Base-by-base conservation (phyloP, 1,140 invertebrate species). In the Ylistrum balloti region DNA sequence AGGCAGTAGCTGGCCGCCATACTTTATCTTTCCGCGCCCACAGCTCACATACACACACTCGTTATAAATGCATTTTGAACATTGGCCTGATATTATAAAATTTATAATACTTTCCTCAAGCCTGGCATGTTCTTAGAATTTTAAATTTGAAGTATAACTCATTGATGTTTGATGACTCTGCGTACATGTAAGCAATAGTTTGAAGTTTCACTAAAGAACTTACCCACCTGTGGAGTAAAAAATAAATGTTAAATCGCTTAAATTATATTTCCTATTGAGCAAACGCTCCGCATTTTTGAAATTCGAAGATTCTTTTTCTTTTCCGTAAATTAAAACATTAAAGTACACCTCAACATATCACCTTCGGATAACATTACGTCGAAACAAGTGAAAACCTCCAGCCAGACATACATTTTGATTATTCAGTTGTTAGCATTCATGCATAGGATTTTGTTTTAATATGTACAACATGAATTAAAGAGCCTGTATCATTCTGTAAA, bases 1-100 rank as follows among this genome's bases (percentile, higher is more conserved):
- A 74, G 56, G 56, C 56, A n/a, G 56, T 28, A 28, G 5, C 56
- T 9, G 5, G 17, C 56, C n/a, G 22, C 56, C 56, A 74, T 74
- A 11, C n/a, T n/a, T 56, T 56, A 74, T 74, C 56, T 74, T 28
- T n/a, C 56, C n/a, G n/a, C 56, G 56, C 56, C 13, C 56, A 74
- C 20, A 74, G 56, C 56, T 28, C 56, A 74, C 56, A 28, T 28
- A 74, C 56, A 74, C 56, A 74, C 56, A 28, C 56, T 74, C 56
- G 56, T 74, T 74, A 74, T 74, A 74, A 74, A 74, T 74, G 56
- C 56, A 74, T 74, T 74, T 74, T 74, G 56, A 74, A 74, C n/a
- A 74, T 74, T 74, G 56, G n/a, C 56, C 9, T 0, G n/a, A n/a
- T 22, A 74, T 74, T 74, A 74, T n/a, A n/a, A n/a, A n/a, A n/a